These are phyloP conservation scores for Magallana gigas DNA, from an alignment of 1,140 invertebrate genomes.

Conservation along the genomic window DNA sequence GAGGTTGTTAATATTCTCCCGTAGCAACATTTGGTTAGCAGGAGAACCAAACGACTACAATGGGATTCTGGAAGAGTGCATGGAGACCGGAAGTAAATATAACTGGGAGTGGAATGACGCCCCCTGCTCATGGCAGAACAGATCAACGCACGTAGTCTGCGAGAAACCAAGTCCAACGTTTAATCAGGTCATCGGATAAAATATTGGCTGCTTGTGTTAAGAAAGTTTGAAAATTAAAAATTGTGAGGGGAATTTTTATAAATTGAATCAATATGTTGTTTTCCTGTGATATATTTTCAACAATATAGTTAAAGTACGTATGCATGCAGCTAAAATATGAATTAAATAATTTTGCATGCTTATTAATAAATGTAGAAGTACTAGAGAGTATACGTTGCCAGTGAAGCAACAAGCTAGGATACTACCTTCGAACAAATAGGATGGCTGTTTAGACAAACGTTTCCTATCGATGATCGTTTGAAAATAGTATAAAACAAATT, in stretches of 20 bases:
- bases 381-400: too few species aligned
- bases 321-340: too few species aligned
- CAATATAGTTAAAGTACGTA: not conserved
- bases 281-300: not conserved
- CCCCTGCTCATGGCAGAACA: conserved; percentile 4
- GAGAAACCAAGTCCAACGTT: not conserved
- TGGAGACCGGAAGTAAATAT: conserved; percentile 5
- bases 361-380: too few species aligned
- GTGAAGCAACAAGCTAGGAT: too few species aligned
- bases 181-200: not conserved
- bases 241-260: not conserved
- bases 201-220: not conserved
- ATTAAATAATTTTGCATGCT: too few species aligned
- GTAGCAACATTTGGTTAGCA: not conserved
- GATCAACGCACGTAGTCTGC: not conserved
- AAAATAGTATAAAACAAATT: conserved; percentile 19
- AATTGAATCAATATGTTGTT: not conserved
- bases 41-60: conserved; percentile 11
- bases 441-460: too few species aligned
- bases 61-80: not conserved
- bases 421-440: too few species aligned
- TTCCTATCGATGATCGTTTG: not conserved
- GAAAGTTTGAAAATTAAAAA: not conserved
- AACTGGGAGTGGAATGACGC: conserved; percentile 25
- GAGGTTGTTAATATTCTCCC: not conserved